phyloP scores from a whole-genome alignment of 2,888 invertebrate species.

The Dysmachus trigonus region DNA sequence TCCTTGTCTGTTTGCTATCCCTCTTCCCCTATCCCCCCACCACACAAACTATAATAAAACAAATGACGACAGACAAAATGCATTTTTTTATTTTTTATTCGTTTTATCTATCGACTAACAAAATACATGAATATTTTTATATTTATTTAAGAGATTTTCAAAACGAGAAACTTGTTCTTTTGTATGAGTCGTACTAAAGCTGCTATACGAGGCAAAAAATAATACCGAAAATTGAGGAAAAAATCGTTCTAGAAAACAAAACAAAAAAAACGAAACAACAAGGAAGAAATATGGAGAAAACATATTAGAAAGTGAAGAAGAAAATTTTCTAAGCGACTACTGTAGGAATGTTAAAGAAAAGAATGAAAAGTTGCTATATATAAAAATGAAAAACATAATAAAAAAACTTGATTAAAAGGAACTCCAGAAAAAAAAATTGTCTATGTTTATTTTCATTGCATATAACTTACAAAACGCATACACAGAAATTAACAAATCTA shows the following conservation, averaged over 20 bases:
- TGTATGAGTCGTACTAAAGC: slow-evolving; percentile 17
- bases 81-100: too few relatives aligned
- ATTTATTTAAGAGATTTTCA: neutral
- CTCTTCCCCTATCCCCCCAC: neutral
- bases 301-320: neutral
- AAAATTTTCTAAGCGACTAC: neutral
- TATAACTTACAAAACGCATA: slow-evolving; percentile 34
- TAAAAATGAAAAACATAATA: neutral
- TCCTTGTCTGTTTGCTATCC: neutral
- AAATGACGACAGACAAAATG: neutral
- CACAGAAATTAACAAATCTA: slow-evolving; percentile 39
- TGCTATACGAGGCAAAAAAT: neutral
- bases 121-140: neutral
- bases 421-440: slow-evolving; percentile 8
- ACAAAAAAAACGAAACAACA: neutral
- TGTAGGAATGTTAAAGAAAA: neutral
- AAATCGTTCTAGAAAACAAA: neutral
- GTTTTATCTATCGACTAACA: neutral
- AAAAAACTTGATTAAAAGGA: neutral
- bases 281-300: neutral
- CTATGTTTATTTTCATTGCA: slow-evolving; percentile 35
- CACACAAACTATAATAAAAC: neutral
- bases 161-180: neutral
- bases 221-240: neutral
- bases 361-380: neutral